Evolutionary conservation across 35 echinoderm and acorn worm genomes (phyloP), one percentile per base, ranked within the genome.

Genomic region (Chiridota heheva): DNA sequence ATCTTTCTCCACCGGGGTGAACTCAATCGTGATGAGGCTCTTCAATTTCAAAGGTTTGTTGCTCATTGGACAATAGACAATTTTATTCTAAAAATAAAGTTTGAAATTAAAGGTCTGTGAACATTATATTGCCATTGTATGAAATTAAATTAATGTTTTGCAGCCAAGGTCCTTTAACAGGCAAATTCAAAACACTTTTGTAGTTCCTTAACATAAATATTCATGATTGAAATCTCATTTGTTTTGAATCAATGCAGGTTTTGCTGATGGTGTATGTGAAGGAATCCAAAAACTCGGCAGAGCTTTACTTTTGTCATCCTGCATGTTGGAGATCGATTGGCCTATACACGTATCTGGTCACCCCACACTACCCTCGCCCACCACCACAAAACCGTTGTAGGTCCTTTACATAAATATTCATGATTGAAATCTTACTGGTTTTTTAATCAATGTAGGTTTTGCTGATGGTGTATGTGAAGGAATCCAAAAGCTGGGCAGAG

Each of bases 231-330:
- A n/a, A n/a, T n/a, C n/a, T n/a, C n/a, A n/a, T n/a, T n/a, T n/a
- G n/a, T 98, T 98, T 28, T 91, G 77, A 28, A 98, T 44, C 18
- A 60, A 38, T 5, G 89, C 89, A 57, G 95, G 76, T 58, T 91
- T 89, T 5, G 95, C 95, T 30, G 91, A 27, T 20, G 95, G 95
- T 40, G 95, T 98, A 42, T 84, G 76, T 44, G 85, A 83, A 13
- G 95, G 95, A 65, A 91, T 98, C 95, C 95, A 98, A 63, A 98
- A 98, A 25, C 89, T 91, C 2, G 95, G 95, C 10, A 98, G 75
- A 28, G 84, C 84, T 31, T 89, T 67, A 32, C 48, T 40, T 8
- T 68, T 90, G 2, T 69, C 81, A 1, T 69, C 8, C 64, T n/a
- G 27, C 41, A 68, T 62, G 57, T 60, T 53, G 26, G 80, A 35